These are phyloP conservation scores for Temnothorax nylanderi DNA, from an alignment of 1,140 invertebrate genomes.

Conservation along the genomic window DNA sequence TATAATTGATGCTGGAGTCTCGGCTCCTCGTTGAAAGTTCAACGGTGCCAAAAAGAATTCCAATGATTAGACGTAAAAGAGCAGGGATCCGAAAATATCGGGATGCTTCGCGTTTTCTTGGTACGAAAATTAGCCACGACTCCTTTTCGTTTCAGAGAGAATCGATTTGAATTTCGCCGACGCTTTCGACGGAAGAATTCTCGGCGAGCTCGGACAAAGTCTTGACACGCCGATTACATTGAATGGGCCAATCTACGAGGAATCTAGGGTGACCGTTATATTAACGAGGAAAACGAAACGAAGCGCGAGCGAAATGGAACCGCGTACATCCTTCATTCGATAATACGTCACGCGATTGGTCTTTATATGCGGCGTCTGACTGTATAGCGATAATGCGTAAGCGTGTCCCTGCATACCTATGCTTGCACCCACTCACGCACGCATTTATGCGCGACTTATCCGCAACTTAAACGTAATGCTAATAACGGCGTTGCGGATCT, in stretches of 20 bases:
- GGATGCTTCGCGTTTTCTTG: background rate
- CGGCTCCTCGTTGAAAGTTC: background rate
- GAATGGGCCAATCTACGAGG: background rate
- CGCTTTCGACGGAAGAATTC: background rate
- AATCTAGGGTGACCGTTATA: conserved; percentile 38
- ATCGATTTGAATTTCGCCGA: background rate
- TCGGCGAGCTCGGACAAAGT: background rate
- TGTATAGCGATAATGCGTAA: background rate
- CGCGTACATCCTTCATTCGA: conserved; percentile 49
- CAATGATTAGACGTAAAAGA: background rate
- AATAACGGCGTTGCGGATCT: conserved; percentile 64
- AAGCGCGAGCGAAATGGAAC: conserved; percentile 33
- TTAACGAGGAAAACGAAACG: conserved; percentile 47
- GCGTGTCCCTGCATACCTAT: conserved; percentile 5
- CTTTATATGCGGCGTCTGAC: conserved; percentile 14
- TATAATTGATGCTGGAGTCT: background rate
- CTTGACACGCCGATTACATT: background rate
- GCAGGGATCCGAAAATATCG: background rate
- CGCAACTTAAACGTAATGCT: conserved; percentile 43
- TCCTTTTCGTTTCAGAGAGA: background rate
- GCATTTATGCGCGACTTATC: conserved; percentile 8
- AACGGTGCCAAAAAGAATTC: background rate
- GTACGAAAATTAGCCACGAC: background rate
- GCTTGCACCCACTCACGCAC: background rate
- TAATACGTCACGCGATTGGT: conserved; percentile 25